Evolutionary conservation across 2,113 vertebrate species (phyloP).

Genomic region (Phalacrocorax carbo): DNA sequence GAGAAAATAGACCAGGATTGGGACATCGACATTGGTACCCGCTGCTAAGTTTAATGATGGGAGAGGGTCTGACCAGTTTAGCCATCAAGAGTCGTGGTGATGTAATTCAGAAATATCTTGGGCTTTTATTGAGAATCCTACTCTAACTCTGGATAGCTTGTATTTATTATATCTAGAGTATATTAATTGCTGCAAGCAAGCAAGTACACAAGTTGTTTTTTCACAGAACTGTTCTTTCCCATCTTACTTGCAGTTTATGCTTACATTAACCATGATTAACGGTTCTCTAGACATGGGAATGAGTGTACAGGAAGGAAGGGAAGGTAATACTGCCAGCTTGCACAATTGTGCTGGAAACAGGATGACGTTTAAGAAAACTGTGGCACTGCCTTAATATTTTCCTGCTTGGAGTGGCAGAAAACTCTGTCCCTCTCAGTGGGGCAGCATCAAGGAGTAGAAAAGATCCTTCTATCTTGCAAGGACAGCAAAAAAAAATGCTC

Average conservation of each 20-base stretch:
- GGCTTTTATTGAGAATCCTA: neutral
- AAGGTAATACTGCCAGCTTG: conserved; percentile 39
- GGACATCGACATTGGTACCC: fast-evolving
- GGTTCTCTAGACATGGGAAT: conserved; percentile 25
- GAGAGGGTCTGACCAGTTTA: neutral
- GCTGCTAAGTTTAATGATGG: neutral
- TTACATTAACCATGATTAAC: conserved; percentile 28
- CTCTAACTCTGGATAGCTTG: neutral
- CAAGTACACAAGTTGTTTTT: neutral
- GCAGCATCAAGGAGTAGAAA: neutral
- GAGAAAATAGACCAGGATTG: neutral
- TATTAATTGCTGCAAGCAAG: neutral
- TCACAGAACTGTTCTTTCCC: neutral
- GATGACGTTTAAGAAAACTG: conserved; percentile 7
- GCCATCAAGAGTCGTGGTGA: fast-evolving
- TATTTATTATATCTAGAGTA: neutral
- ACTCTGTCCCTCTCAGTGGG: neutral
- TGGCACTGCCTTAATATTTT: conserved; percentile 11
- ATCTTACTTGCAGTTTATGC: neutral
- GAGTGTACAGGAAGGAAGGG: conserved; percentile 51
- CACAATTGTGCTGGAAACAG: conserved; percentile 38
- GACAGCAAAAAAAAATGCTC: neutral
- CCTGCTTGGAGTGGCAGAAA: conserved; percentile 1
- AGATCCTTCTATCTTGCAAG: neutral
- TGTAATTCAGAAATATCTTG: neutral